Conservation (phyloP, 2,113 vertebrate species). For the Brachirus orientalis region DNA sequence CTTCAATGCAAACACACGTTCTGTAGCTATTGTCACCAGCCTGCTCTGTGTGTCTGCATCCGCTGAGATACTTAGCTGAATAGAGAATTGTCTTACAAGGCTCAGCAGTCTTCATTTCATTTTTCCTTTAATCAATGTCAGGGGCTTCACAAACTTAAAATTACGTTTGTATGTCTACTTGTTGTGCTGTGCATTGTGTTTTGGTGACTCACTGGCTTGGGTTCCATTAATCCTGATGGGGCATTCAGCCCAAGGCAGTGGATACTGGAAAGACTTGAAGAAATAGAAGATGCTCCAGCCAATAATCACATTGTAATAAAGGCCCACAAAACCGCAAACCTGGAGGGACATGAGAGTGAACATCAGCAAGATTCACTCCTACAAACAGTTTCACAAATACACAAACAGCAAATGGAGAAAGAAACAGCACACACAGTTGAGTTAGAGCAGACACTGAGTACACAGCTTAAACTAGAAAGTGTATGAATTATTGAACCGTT, state of each 20-base stretch:
- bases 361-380: neutral
- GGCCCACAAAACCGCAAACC: constrained; percentile 96
- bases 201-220: constrained; percentile 83
- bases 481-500: constrained; percentile 82
- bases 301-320: constrained; percentile 98
- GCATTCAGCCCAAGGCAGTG: constrained; percentile 96
- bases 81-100: constrained; percentile 2
- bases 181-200: neutral
- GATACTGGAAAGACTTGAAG: constrained; percentile 97
- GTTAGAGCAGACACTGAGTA: constrained; percentile 28
- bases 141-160: neutral
- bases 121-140: neutral
- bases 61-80: neutral
- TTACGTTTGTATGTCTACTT: neutral
- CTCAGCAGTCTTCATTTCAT: neutral
- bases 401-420: neutral
- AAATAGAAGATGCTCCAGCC: constrained; percentile 99
- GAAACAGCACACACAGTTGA: constrained; percentile 7
- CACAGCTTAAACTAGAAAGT: constrained; percentile 48
- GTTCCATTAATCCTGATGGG: constrained; percentile 89
- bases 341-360: constrained; percentile 55
- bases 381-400: neutral
- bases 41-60: constrained; percentile 19
- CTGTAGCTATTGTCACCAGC: constrained; percentile 19
- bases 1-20: constrained; percentile 35